Base-by-base conservation (phyloP, 2,113 vertebrate genomes). In the Turdus rufiventris region DNA sequence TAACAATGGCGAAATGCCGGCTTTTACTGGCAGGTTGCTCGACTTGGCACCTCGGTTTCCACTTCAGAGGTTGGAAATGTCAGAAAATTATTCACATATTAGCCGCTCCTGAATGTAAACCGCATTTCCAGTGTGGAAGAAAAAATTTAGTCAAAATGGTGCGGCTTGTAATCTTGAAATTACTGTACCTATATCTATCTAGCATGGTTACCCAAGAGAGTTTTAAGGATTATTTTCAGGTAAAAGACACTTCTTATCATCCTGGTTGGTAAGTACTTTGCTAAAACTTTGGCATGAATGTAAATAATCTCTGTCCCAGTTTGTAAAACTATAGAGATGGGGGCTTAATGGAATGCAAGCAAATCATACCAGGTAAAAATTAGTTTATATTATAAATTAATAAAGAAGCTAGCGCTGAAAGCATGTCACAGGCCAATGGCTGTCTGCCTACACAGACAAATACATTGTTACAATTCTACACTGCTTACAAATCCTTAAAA, bases 251-350 rank as follows among this genome's bases (percentile, higher is more conserved):
- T 61, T 73, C 20, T 45, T 51, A 38, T 17, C 18, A 67, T 17
- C 10, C 18, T 54, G 14, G 7, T 68, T 63, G 48, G 16, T 66
- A 85, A 79, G 24, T 48, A 81, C 24, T 85, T 85, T 29, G 40
- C 58, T 34, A 58, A 66, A 92, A 33, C 1, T 4, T 45, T 73
- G 13, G 8, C 58, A 20, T 0, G 0, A 75, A 47, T 18, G 63
- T 7, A 7, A 8, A 21, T 5, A 3, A 62, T 6, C 2, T 0
- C 28, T 79, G 19, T 50, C 29, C 13, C 53, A 36, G 28, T 21
- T 8, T 29, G 24, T 58, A 56, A 56, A 80, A 53, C 54, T n/a
- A 11, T 6, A 58, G 57, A 43, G 3, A 26, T 38, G 5, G 21
- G 38, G 8, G 14, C 34, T 89, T 75, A 48, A 65, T 33, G 28